phyloP scores from a whole-genome alignment of 2,113 vertebrate genomes.

The Dolichotis patagonum region DNA sequence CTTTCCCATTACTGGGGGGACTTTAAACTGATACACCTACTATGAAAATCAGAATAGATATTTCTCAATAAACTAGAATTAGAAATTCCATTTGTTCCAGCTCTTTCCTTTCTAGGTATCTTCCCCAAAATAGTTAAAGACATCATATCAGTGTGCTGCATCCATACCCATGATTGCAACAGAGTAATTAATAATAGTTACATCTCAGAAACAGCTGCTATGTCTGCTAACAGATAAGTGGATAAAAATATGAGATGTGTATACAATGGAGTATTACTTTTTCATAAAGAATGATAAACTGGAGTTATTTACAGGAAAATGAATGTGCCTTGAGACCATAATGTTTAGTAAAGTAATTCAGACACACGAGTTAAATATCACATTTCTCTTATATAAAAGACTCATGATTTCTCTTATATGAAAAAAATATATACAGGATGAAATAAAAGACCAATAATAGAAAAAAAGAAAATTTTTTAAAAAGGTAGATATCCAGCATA shows the following conservation, averaged over 20 bases:
- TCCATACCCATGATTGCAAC: background rate
- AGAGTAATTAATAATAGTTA: background rate
- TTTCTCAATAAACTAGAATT: background rate
- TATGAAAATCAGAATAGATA: background rate
- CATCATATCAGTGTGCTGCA: background rate
- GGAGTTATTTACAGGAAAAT: background rate
- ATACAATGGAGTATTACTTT: background rate
- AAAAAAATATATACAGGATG: background rate
- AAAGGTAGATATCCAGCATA: background rate
- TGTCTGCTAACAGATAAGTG: background rate
- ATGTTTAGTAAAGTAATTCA: background rate
- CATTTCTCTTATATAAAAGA: background rate
- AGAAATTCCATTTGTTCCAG: too few species aligned
- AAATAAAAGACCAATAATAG: background rate
- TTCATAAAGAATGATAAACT: background rate
- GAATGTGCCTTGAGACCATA: background rate
- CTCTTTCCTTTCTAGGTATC: background rate
- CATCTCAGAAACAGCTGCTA: background rate
- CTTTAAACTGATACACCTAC: background rate
- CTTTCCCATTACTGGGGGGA: background rate
- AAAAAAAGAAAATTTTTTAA: background rate
- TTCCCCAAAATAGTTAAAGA: background rate
- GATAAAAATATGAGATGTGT: background rate
- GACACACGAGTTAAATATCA: background rate
- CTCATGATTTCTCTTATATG: background rate